Evolutionary conservation across 2,113 vertebrate genomes (phyloP), one percentile per base, ranked within the genome.

Genomic region (Uropsilus gracilis): DNA sequence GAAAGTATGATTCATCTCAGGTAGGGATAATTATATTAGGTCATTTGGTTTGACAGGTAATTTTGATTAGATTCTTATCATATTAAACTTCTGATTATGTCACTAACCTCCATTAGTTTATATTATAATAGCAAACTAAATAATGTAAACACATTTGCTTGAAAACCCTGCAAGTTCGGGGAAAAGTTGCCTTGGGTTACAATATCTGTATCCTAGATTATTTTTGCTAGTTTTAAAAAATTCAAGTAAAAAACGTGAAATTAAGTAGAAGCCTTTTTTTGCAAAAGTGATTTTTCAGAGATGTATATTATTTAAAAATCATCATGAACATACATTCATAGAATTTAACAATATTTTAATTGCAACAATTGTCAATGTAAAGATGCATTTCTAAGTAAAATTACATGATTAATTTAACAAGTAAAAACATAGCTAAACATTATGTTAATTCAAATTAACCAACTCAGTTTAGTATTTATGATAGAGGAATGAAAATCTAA

Each of bases 341-440:
- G 32, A 20, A 32, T 50, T 95, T 90, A 76, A 63, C 20, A 50
- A 3, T 66, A 87, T 80, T 91, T 83, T 86, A 69, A 44, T 72
- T 94, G 26, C 73, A 61, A 81, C 32, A 83, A 16, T 55, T 77
- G 6, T 92, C 39, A 82, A 5, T 72, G 10, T 77, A 12, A 94
- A 93, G 59, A 8, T 73, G 46, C 20, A 22, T 53, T 69, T 76
- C 68, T 90, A n/a, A 73, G 48, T 80, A 44, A 2, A 66, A 76
- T 85, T 81, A n/a, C 82, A 66, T 94, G 48, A 91, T 68, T 86
- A 71, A 2, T 57, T 87, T 91, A 93, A n/a, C 32, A 78, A 86
- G 28, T 81, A 34, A 55, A 34, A 80, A 26, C 22, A 16, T 63
- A 90, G 59, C 50, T 81, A 64, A 50, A 10, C 42, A 88, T 90